Base-by-base conservation (phyloP, 2,113 vertebrate genomes). In the Elephas maximus region DNA sequence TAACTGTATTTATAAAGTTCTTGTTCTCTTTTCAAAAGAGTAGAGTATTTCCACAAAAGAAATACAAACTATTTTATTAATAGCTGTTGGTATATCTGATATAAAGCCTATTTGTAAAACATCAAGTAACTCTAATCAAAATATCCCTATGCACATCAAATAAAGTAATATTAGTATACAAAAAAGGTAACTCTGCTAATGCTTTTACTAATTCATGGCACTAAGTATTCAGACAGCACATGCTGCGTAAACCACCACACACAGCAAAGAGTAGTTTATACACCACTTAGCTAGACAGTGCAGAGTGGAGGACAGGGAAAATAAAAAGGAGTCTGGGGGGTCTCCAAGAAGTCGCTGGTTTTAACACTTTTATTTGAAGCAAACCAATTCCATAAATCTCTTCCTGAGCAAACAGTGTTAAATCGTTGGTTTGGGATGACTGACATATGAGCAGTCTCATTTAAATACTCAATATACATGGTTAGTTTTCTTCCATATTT, bases 391-490 rank as follows among this genome's bases (percentile, higher is more conserved):
- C 44, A 45, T 62, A 62, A 90, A 62, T 77, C 48, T 95, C 37
- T 92, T 95, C 81, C 33, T 78, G 53, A 79, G 30, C 51, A 94
- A 84, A 45, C 18, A 83, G 33, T 88, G 48, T 65, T 76, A 88
- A 92, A 69, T 85, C 45, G 91, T 30, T 74, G 10, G 26, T 60
- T 51, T 88, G 15, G 57, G 24, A 76, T 15, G 26, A 91, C 0
- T 84, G 74, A 53, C 62, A 81, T 48, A 94, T 28, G 24, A 86
- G 81, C n/a, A 90, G 53, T 15, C 21, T 90, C 28, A 90, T 51
- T 94, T 94, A 85, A 95, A 94, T 82, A 86, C 1, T 90, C 21
- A 92, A 51, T 92, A 82, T n/a, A 83, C 82, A 57, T 63, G n/a
- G 5, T 57, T 71, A 92, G 3, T 76, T 96, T 91, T 90, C 37